Base-by-base conservation (phyloP, 2,888 invertebrate genomes). In the Slavum lentiscoides region DNA sequence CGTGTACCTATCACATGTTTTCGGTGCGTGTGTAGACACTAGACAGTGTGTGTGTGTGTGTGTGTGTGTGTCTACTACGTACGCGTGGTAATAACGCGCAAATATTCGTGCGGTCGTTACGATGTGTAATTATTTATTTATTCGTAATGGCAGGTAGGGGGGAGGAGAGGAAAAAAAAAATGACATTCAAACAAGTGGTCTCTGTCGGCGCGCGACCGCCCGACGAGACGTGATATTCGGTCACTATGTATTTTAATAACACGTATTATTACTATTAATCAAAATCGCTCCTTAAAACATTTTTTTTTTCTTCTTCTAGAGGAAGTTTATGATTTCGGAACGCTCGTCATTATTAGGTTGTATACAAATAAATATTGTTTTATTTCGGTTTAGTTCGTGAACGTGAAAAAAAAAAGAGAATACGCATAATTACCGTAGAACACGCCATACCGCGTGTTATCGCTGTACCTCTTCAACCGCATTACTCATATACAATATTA, bases 151-250 rank as follows among this genome's bases (percentile, higher is more conserved):
- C 30, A 4, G 30, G 1, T 30, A 30, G 2, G 30, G 30, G 30
- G 30, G 30, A 30, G 11, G 19, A 17, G 64, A 66, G 55, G 39
- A 66, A 39, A n/a, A 66, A 13, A 9, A 49, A 59, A 19, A 6
- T 30, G 30, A 30, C 49, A 55, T 70, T 69, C 77, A 39, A 77
- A 77, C 77, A 70, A 77, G 77, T 77, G 77, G 77, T 69, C 68
- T 68, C 61, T 68, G 30, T 30, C 4, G 2, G 30, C 30, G 30
- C 30, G 30, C 39, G 49, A 23, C 37, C 19, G n/a, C 70, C 39
- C 37, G 62, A 77, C 61, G 70, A 77, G 69, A 62, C 30, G 30
- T 30, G 2, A 30, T 30, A 43, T 49, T 49, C 13, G 2, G 49
- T 49, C 49, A 3, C 15, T 49, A 15, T 49, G 6, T 1, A 43